Evolutionary conservation across 2,113 vertebrate genomes (phyloP).

Genomic region (Onychostruthus taczanowskii): DNA sequence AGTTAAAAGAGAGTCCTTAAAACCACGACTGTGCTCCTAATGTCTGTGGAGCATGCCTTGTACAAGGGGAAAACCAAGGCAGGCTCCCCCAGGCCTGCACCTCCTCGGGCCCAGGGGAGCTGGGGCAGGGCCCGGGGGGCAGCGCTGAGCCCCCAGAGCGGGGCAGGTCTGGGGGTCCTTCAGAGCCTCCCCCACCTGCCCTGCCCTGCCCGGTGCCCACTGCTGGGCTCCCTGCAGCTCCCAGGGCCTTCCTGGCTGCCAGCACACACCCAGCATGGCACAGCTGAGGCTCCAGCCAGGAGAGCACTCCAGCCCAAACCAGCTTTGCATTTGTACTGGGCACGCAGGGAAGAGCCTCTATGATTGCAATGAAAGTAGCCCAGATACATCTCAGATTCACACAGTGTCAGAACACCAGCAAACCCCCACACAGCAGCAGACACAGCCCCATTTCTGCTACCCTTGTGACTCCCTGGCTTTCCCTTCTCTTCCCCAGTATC

Average conservation of each 20-base stretch:
- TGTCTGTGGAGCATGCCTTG: fast-evolving
- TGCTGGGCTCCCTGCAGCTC: slow-evolving; percentile 4
- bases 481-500: not conserved
- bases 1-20: not conserved
- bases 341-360: slow-evolving; percentile 1
- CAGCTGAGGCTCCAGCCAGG: not conserved
- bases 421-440: too few relatives aligned
- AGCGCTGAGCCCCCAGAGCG: not conserved
- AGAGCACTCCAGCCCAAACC: not conserved
- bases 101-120: not conserved
- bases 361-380: not conserved
- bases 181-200: not conserved
- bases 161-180: not conserved
- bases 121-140: not conserved
- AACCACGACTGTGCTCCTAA: not conserved
- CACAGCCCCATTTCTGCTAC: fast-evolving
- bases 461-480: not conserved
- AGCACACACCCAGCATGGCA: not conserved
- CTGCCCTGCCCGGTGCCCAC: not conserved
- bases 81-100: not conserved
- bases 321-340: not conserved
- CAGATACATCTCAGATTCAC: not conserved
- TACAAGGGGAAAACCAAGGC: not conserved
- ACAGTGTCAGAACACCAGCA: not conserved
- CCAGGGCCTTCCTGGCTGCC: not conserved